A percentile compares a stretch with the other conserved stretches of the same genome.
These are phyloP conservation scores for Onthophagus sagittarius DNA, from an alignment of 2,888 invertebrate species.

Conservation along the genomic window DNA sequence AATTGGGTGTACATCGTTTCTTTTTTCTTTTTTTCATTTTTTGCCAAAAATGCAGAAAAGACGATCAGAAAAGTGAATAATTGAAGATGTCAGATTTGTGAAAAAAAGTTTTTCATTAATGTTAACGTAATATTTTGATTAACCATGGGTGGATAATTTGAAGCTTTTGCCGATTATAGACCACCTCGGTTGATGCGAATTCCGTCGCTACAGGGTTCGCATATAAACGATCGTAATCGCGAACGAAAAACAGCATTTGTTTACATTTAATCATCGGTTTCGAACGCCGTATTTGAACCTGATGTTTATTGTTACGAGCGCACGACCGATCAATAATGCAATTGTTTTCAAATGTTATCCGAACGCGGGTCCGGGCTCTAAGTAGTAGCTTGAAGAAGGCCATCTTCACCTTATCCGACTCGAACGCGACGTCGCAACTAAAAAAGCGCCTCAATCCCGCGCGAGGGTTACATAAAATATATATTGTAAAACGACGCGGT, in stretches of 20 bases:
- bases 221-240: constrained; percentile 3
- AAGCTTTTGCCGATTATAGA: neutral
- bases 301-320: constrained; percentile 11
- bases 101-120: too few relatives aligned
- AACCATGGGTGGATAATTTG: neutral
- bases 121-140: too few relatives aligned
- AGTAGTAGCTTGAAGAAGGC: constrained; percentile 18
- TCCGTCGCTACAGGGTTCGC: neutral
- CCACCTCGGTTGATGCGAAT: constrained; percentile 5
- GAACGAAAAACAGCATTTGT: constrained; percentile 4
- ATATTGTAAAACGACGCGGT: constrained; percentile 16
- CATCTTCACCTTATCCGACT: constrained; percentile 23
- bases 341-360: constrained; percentile 11
- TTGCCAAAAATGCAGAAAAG: too few relatives aligned
- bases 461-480: constrained; percentile 23
- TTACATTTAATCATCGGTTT: constrained; percentile 9
- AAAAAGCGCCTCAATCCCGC: constrained; percentile 17
- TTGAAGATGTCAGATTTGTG: too few relatives aligned
- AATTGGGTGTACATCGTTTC: too few relatives aligned
- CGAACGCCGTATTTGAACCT: constrained; percentile 1
- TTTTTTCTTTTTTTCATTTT: too few relatives aligned
- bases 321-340: constrained; percentile 8
- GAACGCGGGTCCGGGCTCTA: neutral
- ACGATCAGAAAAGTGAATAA: too few relatives aligned
- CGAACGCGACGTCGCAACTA: neutral